These are phyloP conservation scores for Leguminivora glycinivorella DNA, from an alignment of 1,140 invertebrate genomes.

Conservation along the genomic window DNA sequence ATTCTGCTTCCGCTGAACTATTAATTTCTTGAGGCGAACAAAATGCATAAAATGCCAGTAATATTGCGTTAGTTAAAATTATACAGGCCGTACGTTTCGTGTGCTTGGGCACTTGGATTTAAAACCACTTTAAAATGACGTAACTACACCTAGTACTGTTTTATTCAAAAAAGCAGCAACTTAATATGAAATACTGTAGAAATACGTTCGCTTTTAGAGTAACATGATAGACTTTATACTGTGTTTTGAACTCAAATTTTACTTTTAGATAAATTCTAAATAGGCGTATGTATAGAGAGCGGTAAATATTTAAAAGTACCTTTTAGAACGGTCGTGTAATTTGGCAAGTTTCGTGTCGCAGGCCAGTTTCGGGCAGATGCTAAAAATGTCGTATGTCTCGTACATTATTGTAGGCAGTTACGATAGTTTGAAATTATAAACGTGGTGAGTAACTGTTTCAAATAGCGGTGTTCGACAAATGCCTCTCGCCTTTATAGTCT, in stretches of 20 bases:
- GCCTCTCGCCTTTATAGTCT: background rate
- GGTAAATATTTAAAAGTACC: background rate
- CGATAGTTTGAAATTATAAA: background rate
- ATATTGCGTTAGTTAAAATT: conserved; percentile 2
- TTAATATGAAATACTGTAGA: background rate
- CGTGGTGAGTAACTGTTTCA: background rate
- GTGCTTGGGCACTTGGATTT: background rate
- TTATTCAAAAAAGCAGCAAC: no score
- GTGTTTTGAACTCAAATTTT: background rate
- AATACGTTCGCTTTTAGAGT: background rate
- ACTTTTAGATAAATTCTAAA: background rate
- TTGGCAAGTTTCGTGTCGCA: conserved; percentile 4
- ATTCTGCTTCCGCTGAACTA: background rate
- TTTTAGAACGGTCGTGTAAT: background rate
- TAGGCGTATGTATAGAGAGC: background rate
- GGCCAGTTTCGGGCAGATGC: background rate
- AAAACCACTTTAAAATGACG: no score
- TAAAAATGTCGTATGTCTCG: background rate
- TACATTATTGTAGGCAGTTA: background rate
- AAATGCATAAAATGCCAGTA: conserved; percentile 15
- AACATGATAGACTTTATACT: background rate
- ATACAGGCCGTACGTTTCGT: background rate
- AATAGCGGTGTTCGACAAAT: conserved; percentile 6
- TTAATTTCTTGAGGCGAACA: conserved; percentile 7
- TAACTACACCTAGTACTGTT: no score